Base-by-base conservation (phyloP, 2,113 vertebrate species). In the Cebidichthys violaceus region DNA sequence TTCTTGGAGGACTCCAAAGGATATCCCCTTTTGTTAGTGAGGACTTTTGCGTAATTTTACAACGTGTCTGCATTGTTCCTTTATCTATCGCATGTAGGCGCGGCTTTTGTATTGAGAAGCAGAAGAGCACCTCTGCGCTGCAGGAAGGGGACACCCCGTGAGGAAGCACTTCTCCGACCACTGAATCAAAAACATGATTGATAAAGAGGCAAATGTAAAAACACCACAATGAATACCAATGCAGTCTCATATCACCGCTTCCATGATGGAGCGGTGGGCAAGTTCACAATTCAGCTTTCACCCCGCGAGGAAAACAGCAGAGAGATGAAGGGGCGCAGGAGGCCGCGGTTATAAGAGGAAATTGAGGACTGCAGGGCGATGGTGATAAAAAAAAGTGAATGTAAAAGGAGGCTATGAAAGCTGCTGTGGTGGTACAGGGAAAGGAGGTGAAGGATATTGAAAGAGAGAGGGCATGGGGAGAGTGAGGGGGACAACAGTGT, bases 141-240 rank as follows among this genome's bases (percentile, higher is more conserved):
- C 61, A 71, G 57, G n/a, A 78, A 77, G 75, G 18, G 24, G 17
- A 74, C 59, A 65, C 27, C 78, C 82, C 70, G 82, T 70, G 41
- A 77, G 50, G 41, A 82, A 59, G 57, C n/a, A 60, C 43, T 77
- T 39, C 29, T 59, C 65, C 29, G 7, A 60, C 52, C 31, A 41
- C 77, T 90, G 69, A 79, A 92, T 86, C 84, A 82, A 77, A 82
- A 87, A 88, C 54, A 86, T 83, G 88, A 90, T 31, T 78, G 86
- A 92, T 83, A 70, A 64, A 29, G 60, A 31, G 78, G 62, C 85
- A 83, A 89, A 92, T 77, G 83, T 80, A 81, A 84, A 80, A 59
- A 77, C 66, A 37, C 45, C 47, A 60, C 76, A 77, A 79, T 82
- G 82, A 85, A 92, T 89, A 89, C 75, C 77, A 87, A 91, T 88